Evolutionary conservation across 2,113 vertebrate species (phyloP).

Genomic region (Charadrius vociferus): DNA sequence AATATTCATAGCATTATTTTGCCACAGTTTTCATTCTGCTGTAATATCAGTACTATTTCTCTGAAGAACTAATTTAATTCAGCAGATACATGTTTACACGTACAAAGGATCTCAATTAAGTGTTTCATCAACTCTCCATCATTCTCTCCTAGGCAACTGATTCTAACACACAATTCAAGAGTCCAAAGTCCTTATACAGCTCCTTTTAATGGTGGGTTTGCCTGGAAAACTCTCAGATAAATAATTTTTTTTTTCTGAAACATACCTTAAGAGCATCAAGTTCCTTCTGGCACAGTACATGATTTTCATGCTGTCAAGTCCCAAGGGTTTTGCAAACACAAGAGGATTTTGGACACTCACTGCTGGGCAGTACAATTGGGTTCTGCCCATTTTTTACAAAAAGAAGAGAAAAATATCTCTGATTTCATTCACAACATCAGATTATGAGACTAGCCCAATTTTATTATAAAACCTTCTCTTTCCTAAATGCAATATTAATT

Average conservation of each 20-base stretch:
- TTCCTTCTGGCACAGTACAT: neutral
- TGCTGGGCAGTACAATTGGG: neutral
- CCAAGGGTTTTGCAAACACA: neutral
- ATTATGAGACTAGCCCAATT: neutral
- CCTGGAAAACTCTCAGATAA: neutral
- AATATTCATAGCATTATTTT: constrained; percentile 44
- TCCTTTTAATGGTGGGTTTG: neutral
- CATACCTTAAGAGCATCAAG: neutral
- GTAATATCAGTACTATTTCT: neutral
- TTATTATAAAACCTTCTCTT: neutral
- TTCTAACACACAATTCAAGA: neutral
- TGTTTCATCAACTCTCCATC: neutral
- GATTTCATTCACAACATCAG: neutral
- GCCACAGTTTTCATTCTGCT: neutral
- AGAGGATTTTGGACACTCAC: neutral
- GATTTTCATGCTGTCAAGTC: neutral
- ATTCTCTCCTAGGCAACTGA: neutral
- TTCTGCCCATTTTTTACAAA: neutral
- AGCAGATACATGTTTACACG: neutral
- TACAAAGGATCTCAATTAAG: neutral
- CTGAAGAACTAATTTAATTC: constrained; percentile 32
- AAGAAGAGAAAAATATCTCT: neutral
- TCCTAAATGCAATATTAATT: neutral
- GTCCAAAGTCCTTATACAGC: neutral
- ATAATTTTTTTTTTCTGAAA: neutral